Evolutionary conservation across 2,888 invertebrate species (phyloP), one percentile per base, ranked within the genome.

Genomic region (Epistrophella euchroma): DNA sequence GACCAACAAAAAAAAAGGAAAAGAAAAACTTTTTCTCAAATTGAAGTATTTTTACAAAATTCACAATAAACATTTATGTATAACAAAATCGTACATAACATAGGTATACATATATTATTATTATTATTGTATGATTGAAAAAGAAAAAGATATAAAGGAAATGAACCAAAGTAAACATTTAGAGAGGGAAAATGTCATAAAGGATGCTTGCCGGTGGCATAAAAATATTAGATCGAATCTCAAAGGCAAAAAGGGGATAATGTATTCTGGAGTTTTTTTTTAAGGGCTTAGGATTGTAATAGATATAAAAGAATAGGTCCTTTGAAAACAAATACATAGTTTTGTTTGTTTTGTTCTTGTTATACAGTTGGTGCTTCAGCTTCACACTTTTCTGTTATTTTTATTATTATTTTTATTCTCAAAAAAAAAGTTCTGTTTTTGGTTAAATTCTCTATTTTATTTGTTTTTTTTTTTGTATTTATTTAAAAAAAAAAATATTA

Each of bases 121-220:
- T 66, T 66, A 15, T n/a, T 10, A 62, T 32, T 52, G 52, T 55
- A 19, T 40, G 52, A 50, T 47, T 45, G 37, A 22, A 55, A 68
- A 45, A 25, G 19, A 15, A 32, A 52, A 28, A 19, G 22, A 19
- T 11, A 62, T n/a, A 64, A 47, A 47, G 45, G 32, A 64, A 66
- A 17, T 32, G 47, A 70, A 70, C 78, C 73, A 62, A 78, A 62
- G 50, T 43, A 83, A 83, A 83, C 35, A 78, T 83, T 70, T 56
- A 32, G 60, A 70, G 45, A 62, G 32, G 35, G 45, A 43, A 66
- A 66, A 43, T 50, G 35, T 64, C n/a, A 40, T 56, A 47, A 71
- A 25, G 35, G 47, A 47, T 76, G 37, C 47, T 28, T 47, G 71
- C 70, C 71, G 28, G 2, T 35, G 81, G 76, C 76, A 70, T 45